Evolutionary conservation across 2,888 invertebrate genomes (phyloP), one percentile per base, ranked within the genome.

Genomic region (Synanthedon tipuliformis): DNA sequence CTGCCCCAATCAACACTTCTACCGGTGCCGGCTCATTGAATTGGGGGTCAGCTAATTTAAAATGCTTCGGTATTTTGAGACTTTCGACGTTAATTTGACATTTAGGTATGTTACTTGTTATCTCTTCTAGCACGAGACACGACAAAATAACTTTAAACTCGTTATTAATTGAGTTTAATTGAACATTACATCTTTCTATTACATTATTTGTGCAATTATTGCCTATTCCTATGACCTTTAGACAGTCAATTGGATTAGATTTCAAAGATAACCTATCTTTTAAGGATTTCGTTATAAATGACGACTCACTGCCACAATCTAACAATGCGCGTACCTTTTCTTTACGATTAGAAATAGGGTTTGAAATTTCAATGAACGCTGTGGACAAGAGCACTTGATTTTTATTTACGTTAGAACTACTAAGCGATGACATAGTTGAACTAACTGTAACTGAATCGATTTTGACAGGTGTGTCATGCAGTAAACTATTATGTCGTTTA

Each of bases 331-430:
- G 56, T 52, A 58, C 60, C n/a, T 49, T 52, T 8, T 13, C 34
- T 45, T 50, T 51, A 53, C 57, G 49, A 7, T 53, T 15, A n/a
- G 51, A 56, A 0, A 52, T 2, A 49, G 58, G 59, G 53, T 63
- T 63, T 18, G 4, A 40, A 0, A 57, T 55, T 50, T 61, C 53
- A 18, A 61, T 53, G 0, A 61, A 15, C 5, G 61, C 60, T 7
- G 61, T 60, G 7, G 58, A 58, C 41, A 60, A 48, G 12, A 58
- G 40, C 13, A 57, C 54, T 16, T 55, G n/a, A 10, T 41, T 40
- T 5, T 34, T 40, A 12, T 15, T 45, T 16, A 13, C 12, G 45
- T 50, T 41, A 16, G 50, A 40, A 12, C 50, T 41, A 40, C 40
- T 50, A 40, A 52, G 27, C 11, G 15, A 11, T 7, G 52, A 40